Evolutionary conservation across 2,888 invertebrate genomes (phyloP).

Genomic region (Byasa hedistus): DNA sequence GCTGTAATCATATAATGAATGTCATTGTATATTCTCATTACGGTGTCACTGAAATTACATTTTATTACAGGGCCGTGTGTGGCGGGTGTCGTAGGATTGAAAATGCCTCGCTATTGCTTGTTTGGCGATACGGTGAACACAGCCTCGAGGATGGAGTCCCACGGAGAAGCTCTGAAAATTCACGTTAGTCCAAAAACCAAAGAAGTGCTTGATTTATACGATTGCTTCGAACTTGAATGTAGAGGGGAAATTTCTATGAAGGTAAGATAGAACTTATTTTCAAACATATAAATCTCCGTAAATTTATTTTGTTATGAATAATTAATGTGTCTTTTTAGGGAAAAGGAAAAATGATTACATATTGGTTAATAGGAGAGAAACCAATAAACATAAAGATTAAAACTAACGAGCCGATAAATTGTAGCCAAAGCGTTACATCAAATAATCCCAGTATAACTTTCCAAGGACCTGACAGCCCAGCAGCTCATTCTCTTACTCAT

Average conservation of each 20-base stretch:
- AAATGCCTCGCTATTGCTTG: conserved; percentile 96
- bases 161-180: conserved; percentile 92
- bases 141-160: conserved; percentile 94
- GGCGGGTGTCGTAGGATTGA: conserved; percentile 94
- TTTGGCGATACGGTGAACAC: conserved; percentile 97
- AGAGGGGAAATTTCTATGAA: conserved; percentile 96
- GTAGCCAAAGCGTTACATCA: conserved; percentile 43
- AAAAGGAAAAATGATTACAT: conserved; percentile 93
- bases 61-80: conserved; percentile 84
- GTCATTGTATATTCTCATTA: neutral
- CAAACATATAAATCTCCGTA: neutral
- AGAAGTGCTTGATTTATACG: conserved; percentile 90
- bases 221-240: conserved; percentile 89
- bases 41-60: conserved; percentile 15
- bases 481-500: conserved; percentile 65
- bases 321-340: conserved; percentile 78
- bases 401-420: conserved; percentile 43
- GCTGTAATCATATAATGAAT: neutral
- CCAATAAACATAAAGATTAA: conserved; percentile 38
- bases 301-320: neutral
- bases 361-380: conserved; percentile 90
- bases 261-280: conserved; percentile 70
- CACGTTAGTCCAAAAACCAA: conserved; percentile 96
- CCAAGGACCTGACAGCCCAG: conserved; percentile 74
- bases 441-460: conserved; percentile 72